A percentile compares a stretch with the other conserved stretches of the same genome.
These are phyloP conservation scores for Zoanthus gigantus DNA, from an alignment of 92 coral and sea anemone species.

Conservation along the genomic window DNA sequence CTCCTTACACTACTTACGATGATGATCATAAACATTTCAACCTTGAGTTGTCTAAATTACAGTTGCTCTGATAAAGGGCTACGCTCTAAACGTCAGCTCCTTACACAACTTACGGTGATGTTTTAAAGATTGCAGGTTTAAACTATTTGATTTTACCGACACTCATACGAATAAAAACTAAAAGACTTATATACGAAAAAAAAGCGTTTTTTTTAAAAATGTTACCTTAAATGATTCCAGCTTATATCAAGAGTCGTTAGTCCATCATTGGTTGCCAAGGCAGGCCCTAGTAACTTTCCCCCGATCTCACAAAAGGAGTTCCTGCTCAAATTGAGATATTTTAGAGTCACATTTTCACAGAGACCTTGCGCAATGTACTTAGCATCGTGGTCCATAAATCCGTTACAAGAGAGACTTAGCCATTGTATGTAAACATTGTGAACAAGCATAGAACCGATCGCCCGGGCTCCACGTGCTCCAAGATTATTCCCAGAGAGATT, in stretches of 20 bases:
- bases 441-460: slow-evolving; percentile 61
- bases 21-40: no score
- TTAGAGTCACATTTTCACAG: slow-evolving; percentile 53
- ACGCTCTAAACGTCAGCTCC: no score
- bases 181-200: no score
- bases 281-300: slow-evolving; percentile 74
- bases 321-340: slow-evolving; percentile 68
- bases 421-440: slow-evolving; percentile 59
- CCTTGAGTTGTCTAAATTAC: no score
- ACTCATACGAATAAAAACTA: no score
- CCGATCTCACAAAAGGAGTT: slow-evolving; percentile 81
- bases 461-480: slow-evolving; percentile 72
- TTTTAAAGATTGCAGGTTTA: not conserved
- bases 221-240: slow-evolving; percentile 79
- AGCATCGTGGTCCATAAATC: slow-evolving; percentile 77
- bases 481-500: slow-evolving; percentile 73
- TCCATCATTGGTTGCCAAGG: slow-evolving; percentile 64
- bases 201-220: not conserved
- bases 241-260: slow-evolving; percentile 68
- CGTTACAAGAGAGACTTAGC: slow-evolving; percentile 74
- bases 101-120: no score
- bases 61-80: no score
- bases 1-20: no score
- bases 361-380: slow-evolving; percentile 66
- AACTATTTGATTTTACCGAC: no score